Evolutionary conservation across 2,113 vertebrate genomes (phyloP).

Genomic region (Lipophrys pholis): DNA sequence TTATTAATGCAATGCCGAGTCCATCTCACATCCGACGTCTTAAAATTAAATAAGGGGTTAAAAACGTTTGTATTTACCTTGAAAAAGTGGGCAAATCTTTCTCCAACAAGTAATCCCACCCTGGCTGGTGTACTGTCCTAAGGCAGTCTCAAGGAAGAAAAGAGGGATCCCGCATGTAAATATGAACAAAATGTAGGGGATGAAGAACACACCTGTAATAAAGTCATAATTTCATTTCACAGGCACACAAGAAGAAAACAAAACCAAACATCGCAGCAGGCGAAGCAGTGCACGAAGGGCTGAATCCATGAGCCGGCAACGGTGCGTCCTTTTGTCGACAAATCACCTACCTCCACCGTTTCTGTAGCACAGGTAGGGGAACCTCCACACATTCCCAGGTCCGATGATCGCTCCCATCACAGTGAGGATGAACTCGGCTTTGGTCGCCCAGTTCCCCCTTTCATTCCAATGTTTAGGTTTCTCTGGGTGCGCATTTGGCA

Average conservation of each 20-base stretch:
- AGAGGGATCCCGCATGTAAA: constrained; percentile 65
- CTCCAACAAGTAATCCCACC: constrained; percentile 70
- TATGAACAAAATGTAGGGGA: constrained; percentile 71
- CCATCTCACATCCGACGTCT: too few relatives aligned
- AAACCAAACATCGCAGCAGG: background rate
- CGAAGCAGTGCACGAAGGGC: too few relatives aligned
- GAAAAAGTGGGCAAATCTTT: constrained; percentile 68
- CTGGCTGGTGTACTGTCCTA: constrained; percentile 70
- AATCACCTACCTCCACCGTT: constrained; percentile 65
- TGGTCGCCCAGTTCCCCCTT: constrained; percentile 61
- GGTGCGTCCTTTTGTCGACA: background rate
- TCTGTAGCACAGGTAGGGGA: constrained; percentile 71
- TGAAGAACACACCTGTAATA: constrained; percentile 69
- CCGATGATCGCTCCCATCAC: constrained; percentile 75
- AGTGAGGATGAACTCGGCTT: constrained; percentile 71
- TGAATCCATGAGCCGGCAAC: background rate
- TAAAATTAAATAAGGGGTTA: too few relatives aligned
- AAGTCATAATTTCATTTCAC: background rate
- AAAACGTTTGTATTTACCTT: constrained; percentile 40
- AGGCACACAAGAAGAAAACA: background rate
- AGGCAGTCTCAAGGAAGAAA: constrained; percentile 70
- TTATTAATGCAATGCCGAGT: too few relatives aligned
- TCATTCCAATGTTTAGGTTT: background rate
- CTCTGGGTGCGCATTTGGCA: background rate
- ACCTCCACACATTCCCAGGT: constrained; percentile 71